Evolutionary conservation across 2,797 vertebrate species (phyloP).

Genomic region (Glyptemys insculpta): DNA sequence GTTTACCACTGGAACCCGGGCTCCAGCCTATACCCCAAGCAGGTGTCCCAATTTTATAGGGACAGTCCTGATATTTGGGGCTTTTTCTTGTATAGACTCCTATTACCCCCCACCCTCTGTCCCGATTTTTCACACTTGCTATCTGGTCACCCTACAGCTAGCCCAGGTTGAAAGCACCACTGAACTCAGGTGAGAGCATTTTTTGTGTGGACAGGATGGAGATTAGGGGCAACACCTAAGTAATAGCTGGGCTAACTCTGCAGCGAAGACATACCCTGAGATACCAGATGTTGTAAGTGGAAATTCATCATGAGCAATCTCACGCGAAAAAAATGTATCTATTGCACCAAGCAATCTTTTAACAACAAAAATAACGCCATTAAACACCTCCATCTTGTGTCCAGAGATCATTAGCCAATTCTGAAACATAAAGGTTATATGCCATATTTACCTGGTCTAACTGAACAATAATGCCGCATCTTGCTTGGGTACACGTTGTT

Average conservation of each 20-base stretch:
- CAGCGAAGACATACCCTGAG: constrained; percentile 47
- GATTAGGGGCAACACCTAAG: background rate
- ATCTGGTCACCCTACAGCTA: background rate
- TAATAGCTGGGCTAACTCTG: background rate
- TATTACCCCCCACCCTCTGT: too few relatives aligned
- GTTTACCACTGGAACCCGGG: background rate
- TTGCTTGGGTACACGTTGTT: background rate
- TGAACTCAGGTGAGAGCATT: too few relatives aligned
- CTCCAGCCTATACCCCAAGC: background rate
- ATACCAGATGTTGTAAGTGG: constrained; percentile 84
- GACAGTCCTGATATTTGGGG: too few relatives aligned
- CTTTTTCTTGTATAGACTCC: too few relatives aligned
- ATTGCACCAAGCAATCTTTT: constrained; percentile 84
- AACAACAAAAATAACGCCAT: constrained; percentile 81
- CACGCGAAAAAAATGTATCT: constrained; percentile 85
- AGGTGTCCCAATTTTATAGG: too few relatives aligned
- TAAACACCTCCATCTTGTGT: constrained; percentile 82
- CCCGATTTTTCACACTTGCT: too few relatives aligned
- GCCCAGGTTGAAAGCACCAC: background rate
- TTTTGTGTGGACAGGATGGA: fast-evolving
- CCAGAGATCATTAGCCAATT: constrained; percentile 84
- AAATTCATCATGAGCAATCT: constrained; percentile 84
- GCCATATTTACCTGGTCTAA: constrained; percentile 91
- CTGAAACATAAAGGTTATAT: constrained; percentile 84
- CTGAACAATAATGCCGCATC: constrained; percentile 72